These are phyloP conservation scores for Andrena trimmerana DNA, from an alignment of 2,888 invertebrate genomes.

Conservation along the genomic window DNA sequence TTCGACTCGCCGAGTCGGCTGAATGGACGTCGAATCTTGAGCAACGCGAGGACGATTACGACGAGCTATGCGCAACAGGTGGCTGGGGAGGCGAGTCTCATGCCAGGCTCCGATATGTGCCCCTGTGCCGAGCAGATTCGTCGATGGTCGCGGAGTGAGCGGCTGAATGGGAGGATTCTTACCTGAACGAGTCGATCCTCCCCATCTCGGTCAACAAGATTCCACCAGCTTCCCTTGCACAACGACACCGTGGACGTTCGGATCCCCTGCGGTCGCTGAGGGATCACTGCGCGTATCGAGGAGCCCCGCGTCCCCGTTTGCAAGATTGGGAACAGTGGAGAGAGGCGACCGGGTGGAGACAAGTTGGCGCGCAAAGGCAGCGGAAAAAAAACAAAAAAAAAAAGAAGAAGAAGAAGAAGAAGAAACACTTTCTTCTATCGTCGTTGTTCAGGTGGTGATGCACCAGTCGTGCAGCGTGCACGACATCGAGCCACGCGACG, in stretches of 20 bases:
- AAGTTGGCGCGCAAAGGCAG: background rate
- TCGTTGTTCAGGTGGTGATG: slow-evolving; percentile 33
- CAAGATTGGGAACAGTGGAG: too few relatives aligned
- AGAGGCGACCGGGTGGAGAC: too few relatives aligned
- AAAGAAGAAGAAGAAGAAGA: background rate
- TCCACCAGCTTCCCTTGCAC: background rate
- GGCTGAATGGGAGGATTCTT: slow-evolving; percentile 54
- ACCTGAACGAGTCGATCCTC: slow-evolving; percentile 75
- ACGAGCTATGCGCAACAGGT: slow-evolving; percentile 15
- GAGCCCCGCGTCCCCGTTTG: slow-evolving; percentile 1
- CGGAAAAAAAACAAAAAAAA: background rate
- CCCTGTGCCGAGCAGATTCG: too few relatives aligned
- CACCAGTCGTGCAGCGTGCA: slow-evolving; percentile 72
- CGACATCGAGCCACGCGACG: slow-evolving; percentile 76
- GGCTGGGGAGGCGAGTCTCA: background rate
- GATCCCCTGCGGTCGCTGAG: background rate
- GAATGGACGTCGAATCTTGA: slow-evolving; percentile 31
- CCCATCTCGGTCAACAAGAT: slow-evolving; percentile 69
- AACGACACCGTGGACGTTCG: background rate
- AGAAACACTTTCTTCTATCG: slow-evolving; percentile 38
- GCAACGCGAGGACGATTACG: slow-evolving; percentile 25
- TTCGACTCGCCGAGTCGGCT: slow-evolving; percentile 38
- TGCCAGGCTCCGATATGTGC: too few relatives aligned
- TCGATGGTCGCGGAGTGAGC: too few relatives aligned
- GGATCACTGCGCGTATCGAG: slow-evolving; percentile 6